A percentile compares a stretch with the other conserved stretches of the same genome.
Conservation (phyloP, 2,888 invertebrate genomes). For the Tipula confusa region DNA sequence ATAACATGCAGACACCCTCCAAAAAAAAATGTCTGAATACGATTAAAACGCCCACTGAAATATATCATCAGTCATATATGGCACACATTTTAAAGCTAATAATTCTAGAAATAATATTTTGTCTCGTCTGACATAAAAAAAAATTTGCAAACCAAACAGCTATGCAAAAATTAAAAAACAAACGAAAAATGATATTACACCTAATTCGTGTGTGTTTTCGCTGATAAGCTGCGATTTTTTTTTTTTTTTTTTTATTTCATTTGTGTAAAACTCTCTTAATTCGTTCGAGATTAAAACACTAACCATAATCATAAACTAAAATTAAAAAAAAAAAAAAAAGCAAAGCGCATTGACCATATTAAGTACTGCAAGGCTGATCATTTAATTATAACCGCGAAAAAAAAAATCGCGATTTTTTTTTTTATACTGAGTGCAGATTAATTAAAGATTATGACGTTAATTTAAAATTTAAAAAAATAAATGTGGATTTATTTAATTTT, state of each 20-base stretch:
- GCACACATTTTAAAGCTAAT: not conserved
- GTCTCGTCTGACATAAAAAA: not conserved
- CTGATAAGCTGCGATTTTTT: not conserved
- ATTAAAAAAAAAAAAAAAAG: not conserved
- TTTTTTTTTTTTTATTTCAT: too few relatives aligned
- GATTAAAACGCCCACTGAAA: too few relatives aligned
- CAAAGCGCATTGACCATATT: not conserved
- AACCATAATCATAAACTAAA: not conserved
- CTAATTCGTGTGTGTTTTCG: not conserved
- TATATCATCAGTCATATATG: too few relatives aligned
- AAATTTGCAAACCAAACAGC: not conserved
- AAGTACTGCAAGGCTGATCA: not conserved
- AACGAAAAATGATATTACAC: not conserved
- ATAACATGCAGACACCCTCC: not conserved
- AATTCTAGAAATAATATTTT: not conserved
- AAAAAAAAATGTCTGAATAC: not conserved
- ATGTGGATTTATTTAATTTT: not conserved
- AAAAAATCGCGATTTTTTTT: not conserved
- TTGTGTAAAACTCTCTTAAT: not conserved
- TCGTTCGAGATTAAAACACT: not conserved
- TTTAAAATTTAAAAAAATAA: not conserved
- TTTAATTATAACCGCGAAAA: not conserved
- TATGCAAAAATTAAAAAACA: too few relatives aligned
- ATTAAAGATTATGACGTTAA: constrained; percentile 1
- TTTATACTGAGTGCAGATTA: constrained; percentile 3